Conservation (phyloP, 2,797 vertebrate genomes). For the Sebastes alutus region DNA sequence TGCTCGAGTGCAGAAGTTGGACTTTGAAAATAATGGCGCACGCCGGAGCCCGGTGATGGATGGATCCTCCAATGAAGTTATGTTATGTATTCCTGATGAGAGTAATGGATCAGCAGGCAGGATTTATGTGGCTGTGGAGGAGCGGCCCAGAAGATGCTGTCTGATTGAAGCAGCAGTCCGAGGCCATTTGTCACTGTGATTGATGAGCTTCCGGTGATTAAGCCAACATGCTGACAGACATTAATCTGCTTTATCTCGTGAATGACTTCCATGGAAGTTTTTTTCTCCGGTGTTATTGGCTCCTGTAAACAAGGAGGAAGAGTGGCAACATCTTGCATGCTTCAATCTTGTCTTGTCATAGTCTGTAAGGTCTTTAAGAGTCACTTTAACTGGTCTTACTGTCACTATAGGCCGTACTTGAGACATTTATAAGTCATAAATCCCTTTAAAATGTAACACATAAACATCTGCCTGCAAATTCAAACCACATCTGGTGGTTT, state of each 20-base stretch:
- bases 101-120: slow-evolving; percentile 48
- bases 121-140: slow-evolving; percentile 59
- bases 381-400: neutral
- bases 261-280: slow-evolving; percentile 40
- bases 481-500: neutral
- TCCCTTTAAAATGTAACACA: neutral
- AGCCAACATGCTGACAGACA: slow-evolving; percentile 56
- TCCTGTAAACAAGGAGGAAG: slow-evolving; percentile 40
- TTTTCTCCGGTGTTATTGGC: slow-evolving; percentile 22
- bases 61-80: slow-evolving; percentile 58
- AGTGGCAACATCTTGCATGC: neutral
- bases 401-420: neutral
- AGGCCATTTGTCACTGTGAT: slow-evolving; percentile 60
- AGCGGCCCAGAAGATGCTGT: slow-evolving; percentile 50
- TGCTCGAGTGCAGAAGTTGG: slow-evolving; percentile 32
- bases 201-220: slow-evolving; percentile 68
- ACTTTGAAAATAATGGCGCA: slow-evolving; percentile 54
- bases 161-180: slow-evolving; percentile 40
- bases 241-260: slow-evolving; percentile 66
- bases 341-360: slow-evolving; percentile 12
- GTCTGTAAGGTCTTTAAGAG: neutral
- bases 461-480: neutral
- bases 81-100: slow-evolving; percentile 69
- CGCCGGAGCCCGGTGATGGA: slow-evolving; percentile 54
- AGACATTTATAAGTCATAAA: neutral